Evolutionary conservation across 2,888 invertebrate species (phyloP).

Genomic region (Rhamphomyia laevipes): DNA sequence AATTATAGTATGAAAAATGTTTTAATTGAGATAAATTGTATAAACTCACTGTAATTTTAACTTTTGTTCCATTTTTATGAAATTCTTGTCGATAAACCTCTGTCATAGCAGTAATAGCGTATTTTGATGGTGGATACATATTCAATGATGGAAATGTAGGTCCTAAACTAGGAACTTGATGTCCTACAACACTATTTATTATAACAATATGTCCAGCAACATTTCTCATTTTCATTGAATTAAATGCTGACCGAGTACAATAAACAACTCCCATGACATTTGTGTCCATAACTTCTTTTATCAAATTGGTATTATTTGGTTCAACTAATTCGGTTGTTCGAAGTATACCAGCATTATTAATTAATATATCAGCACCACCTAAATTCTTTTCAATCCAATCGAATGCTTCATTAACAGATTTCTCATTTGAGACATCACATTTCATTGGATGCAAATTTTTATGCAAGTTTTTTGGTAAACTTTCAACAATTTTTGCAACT

Average conservation of each 20-base stretch:
- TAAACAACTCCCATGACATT: slow-evolving; percentile 38
- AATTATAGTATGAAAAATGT: neutral
- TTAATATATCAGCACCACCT: slow-evolving; percentile 44
- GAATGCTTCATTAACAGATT: slow-evolving; percentile 43
- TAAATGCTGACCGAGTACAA: slow-evolving; percentile 39
- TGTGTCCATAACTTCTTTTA: slow-evolving; percentile 33
- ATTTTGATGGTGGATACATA: slow-evolving; percentile 30
- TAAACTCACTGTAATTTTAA: slow-evolving; percentile 31
- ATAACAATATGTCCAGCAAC: slow-evolving; percentile 39
- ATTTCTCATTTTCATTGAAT: slow-evolving; percentile 36
- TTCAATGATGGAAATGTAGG: slow-evolving; percentile 23
- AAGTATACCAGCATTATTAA: slow-evolving; percentile 43
- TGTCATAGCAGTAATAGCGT: slow-evolving; percentile 31
- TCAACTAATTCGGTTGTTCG: slow-evolving; percentile 6
- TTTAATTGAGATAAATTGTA: neutral
- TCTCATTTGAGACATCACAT: slow-evolving; percentile 44
- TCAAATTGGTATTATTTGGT: slow-evolving; percentile 19
- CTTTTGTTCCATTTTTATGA: slow-evolving; percentile 24
- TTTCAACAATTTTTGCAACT: slow-evolving; percentile 28
- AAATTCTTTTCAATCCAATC: slow-evolving; percentile 37
- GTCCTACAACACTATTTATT: slow-evolving; percentile 36
- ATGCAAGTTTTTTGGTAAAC: slow-evolving; percentile 17
- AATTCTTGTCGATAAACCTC: slow-evolving; percentile 34
- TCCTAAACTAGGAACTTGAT: slow-evolving; percentile 21
- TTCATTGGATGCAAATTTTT: slow-evolving; percentile 29